Conservation (phyloP, 2,797 vertebrate genomes). For the Falco rusticolus region DNA sequence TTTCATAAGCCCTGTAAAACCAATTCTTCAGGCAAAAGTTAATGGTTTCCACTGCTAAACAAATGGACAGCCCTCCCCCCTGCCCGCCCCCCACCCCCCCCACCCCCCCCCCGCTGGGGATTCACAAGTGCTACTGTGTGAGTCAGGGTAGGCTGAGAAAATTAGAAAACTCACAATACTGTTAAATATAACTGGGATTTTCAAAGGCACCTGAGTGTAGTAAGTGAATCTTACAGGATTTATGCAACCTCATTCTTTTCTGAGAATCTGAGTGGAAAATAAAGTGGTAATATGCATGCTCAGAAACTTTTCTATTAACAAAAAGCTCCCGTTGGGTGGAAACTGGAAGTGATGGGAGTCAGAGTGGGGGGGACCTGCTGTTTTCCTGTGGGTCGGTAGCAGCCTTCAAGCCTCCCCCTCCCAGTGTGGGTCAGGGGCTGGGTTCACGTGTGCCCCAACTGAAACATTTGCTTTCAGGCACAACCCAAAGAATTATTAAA, state of each 20-base stretch:
- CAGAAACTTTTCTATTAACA: not conserved
- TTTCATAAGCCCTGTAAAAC: not conserved
- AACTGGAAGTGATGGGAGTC: not conserved
- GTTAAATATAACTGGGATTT: not conserved
- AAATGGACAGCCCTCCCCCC: too few species aligned
- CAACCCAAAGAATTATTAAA: not conserved
- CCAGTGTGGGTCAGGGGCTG: fast-evolving
- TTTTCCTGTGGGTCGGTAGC: not conserved
- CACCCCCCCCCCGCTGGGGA: not conserved
- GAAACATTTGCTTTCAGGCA: not conserved
- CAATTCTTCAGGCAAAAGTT: not conserved
- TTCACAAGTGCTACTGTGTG: not conserved
- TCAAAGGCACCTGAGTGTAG: not conserved
- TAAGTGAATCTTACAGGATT: not conserved
- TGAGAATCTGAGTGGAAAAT: not conserved
- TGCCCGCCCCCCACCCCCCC: too few species aligned
- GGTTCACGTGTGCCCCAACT: not conserved
- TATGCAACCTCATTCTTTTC: not conserved
- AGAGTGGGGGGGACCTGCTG: not conserved
- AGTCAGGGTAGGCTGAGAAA: not conserved
- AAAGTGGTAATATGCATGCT: not conserved
- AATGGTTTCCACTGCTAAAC: not conserved
- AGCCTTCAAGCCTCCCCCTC: too few species aligned
- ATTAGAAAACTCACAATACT: not conserved
- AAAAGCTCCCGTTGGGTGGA: not conserved